Percentiles rank a stretch among this genome's conserved stretches.
Conservation (phyloP, 1,140 invertebrate genomes). For the Xylocopa sonorina region DNA sequence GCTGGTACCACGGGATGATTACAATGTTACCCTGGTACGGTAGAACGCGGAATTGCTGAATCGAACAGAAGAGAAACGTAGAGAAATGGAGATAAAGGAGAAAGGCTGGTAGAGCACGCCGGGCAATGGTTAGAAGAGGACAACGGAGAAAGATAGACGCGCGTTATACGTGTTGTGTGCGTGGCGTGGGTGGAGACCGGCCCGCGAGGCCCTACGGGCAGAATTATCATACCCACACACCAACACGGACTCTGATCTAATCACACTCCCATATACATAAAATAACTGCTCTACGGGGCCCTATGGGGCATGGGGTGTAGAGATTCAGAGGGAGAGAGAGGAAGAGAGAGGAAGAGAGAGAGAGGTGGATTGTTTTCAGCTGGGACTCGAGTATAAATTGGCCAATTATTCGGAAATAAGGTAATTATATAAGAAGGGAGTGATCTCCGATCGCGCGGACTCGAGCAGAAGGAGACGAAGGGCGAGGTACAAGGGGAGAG, state of each 20-base stretch:
- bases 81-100: too few relatives aligned
- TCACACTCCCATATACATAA: conserved; percentile 82
- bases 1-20: conserved; percentile 61
- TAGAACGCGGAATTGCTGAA: conserved; percentile 66
- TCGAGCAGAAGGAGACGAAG: conserved; percentile 56
- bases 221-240: conserved; percentile 82
- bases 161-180: conserved; percentile 70
- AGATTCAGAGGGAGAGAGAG: conserved; percentile 58
- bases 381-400: conserved; percentile 82
- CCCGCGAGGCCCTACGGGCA: conserved; percentile 78
- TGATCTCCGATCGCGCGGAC: conserved; percentile 77
- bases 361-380: conserved; percentile 81
- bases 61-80: conserved; percentile 27
- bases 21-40: conserved; percentile 68
- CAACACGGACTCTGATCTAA: conserved; percentile 77
- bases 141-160: conserved; percentile 31
- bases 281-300: conserved; percentile 80
- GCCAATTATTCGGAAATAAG: conserved; percentile 82
- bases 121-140: conserved; percentile 10
- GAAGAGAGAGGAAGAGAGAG: conserved; percentile 59
- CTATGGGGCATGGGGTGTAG: conserved; percentile 76
- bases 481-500: conserved; percentile 45
- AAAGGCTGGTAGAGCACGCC: conserved; percentile 29
- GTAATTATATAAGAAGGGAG: conserved; percentile 82
- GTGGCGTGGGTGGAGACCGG: conserved; percentile 79